Conservation (phyloP, 2,888 invertebrate genomes). For the Tetramorium bicarinatum region DNA sequence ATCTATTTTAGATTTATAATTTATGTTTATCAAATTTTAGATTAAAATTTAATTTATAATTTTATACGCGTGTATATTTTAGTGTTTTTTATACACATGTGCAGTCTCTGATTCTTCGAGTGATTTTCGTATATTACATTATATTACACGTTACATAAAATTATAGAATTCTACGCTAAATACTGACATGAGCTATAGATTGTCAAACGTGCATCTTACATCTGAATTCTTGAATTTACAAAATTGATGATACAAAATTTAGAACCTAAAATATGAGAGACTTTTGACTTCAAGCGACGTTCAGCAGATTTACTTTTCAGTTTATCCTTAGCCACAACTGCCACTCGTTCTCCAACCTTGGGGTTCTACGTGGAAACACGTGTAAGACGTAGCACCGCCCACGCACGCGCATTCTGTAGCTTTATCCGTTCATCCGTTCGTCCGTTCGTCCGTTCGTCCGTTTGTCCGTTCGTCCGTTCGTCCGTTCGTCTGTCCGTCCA, state of each 20-base stretch:
- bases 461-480: constrained; percentile 60
- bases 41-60: not conserved
- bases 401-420: constrained; percentile 79
- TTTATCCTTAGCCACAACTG: constrained; percentile 68
- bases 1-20: not conserved
- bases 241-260: no score
- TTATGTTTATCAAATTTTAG: not conserved
- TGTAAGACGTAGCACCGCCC: constrained; percentile 77
- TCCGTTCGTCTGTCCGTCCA: constrained; percentile 61
- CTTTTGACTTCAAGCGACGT: constrained; percentile 31
- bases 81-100: not conserved
- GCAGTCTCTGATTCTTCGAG: not conserved
- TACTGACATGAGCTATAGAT: not conserved
- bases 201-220: not conserved
- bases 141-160: not conserved
- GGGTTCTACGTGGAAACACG: constrained; percentile 70
- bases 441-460: constrained; percentile 33
- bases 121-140: not conserved
- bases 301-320: constrained; percentile 54
- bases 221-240: no score
- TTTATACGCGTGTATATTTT: not conserved
- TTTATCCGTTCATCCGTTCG: constrained; percentile 61
- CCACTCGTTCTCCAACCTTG: constrained; percentile 82
- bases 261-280: not conserved
- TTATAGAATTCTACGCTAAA: not conserved